A percentile compares a stretch with the other conserved stretches of the same genome.
These are phyloP conservation scores for Lepus oiostolus DNA, from an alignment of 2,797 vertebrate genomes.

Conservation along the genomic window DNA sequence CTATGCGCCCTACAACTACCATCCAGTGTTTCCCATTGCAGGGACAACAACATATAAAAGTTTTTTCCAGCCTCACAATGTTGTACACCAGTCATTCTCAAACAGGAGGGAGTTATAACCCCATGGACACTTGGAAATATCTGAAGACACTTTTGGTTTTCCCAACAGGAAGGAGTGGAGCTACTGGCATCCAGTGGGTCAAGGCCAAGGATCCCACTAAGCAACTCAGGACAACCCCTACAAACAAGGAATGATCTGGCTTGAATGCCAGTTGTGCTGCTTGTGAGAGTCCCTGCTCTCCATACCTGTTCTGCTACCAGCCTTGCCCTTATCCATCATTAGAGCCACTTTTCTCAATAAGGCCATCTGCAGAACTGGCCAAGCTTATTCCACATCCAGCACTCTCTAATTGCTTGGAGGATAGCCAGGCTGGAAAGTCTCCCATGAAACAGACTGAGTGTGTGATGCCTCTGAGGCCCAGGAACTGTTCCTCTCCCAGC, in stretches of 20 bases:
- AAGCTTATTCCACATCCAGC: not conserved
- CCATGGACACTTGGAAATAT: too few relatives aligned
- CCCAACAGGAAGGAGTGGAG: not conserved
- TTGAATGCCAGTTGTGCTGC: too few relatives aligned
- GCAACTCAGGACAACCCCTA: not conserved
- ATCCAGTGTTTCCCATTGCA: too few relatives aligned
- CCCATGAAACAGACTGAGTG: not conserved
- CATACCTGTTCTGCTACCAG: fast-evolving
- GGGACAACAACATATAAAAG: not conserved
- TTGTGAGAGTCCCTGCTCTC: not conserved
- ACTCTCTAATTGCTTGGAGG: not conserved
- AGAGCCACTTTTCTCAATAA: not conserved
- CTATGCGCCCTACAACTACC: too few relatives aligned
- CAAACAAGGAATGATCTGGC: fast-evolving
- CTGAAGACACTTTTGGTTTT: not conserved
- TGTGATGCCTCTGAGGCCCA: too few relatives aligned
- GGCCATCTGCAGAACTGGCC: not conserved
- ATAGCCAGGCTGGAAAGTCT: not conserved
- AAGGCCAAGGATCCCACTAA: not conserved
- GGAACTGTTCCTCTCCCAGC: not conserved
- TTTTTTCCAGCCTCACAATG: not conserved
- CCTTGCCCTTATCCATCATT: not conserved
- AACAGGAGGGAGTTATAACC: too few relatives aligned
- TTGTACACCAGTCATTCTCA: too few relatives aligned
- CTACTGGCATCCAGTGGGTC: not conserved